Evolutionary conservation across 2,113 vertebrate species (phyloP).

Genomic region (Stictonetta naevosa): DNA sequence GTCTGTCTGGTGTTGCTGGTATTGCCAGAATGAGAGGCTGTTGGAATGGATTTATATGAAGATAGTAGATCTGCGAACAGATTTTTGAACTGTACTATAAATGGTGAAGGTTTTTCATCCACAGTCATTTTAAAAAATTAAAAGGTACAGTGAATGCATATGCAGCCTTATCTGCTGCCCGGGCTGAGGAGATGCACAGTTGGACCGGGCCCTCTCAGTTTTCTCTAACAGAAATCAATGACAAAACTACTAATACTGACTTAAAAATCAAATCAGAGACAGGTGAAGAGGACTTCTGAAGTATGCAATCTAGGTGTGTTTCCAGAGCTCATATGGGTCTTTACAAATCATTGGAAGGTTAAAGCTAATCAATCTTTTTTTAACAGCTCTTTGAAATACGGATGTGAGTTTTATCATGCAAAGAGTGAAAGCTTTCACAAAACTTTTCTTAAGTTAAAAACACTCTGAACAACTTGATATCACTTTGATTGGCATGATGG

Average conservation of each 20-base stretch:
- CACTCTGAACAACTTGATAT: background rate
- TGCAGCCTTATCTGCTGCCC: background rate
- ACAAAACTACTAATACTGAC: background rate
- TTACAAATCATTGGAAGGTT: background rate
- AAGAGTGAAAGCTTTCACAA: background rate
- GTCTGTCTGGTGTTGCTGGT: conserved; percentile 6
- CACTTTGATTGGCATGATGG: background rate
- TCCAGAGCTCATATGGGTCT: background rate
- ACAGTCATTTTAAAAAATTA: background rate
- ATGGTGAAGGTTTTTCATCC: background rate
- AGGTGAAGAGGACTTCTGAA: conserved; percentile 6
- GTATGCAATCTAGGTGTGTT: background rate
- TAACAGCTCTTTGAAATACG: background rate
- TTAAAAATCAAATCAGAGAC: background rate
- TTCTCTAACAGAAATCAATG: background rate
- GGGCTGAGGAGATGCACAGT: background rate
- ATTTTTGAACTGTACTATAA: background rate
- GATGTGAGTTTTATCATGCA: background rate
- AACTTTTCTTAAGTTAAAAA: background rate
- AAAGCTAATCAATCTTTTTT: conserved; percentile 18
- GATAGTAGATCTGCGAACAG: background rate
- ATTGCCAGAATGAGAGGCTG: conserved; percentile 17
- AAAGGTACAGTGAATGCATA: background rate
- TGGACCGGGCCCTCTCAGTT: background rate
- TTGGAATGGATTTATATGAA: background rate